These are phyloP conservation scores for Sebastes trivittatus DNA, from an alignment of 2,797 vertebrate species.

Conservation along the genomic window DNA sequence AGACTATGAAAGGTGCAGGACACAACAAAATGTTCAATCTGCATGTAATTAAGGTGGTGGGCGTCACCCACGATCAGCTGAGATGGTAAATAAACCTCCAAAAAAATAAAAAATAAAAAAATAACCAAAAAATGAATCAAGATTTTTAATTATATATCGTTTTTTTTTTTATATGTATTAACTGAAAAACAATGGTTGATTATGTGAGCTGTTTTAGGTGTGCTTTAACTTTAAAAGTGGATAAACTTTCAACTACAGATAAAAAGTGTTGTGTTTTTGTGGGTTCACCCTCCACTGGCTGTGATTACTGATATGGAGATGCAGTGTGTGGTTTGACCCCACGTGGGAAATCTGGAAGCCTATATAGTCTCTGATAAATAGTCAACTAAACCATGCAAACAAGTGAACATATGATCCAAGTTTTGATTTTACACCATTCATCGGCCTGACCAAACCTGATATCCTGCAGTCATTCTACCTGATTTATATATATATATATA, in stretches of 20 bases:
- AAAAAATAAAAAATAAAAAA: neutral
- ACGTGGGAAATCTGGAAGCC: conserved; percentile 10
- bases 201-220: neutral
- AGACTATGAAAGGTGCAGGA: conserved; percentile 44
- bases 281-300: conserved; percentile 28
- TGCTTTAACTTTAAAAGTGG: neutral
- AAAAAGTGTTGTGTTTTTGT: conserved; percentile 5
- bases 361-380: neutral
- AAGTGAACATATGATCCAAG: neutral
- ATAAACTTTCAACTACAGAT: conserved; percentile 7
- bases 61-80: conserved; percentile 29
- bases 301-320: conserved; percentile 55
- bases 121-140: neutral
- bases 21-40: conserved; percentile 42
- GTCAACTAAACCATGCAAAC: neutral
- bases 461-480: neutral
- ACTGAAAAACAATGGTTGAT: neutral
- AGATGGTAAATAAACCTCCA: neutral
- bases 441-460: neutral
- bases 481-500: neutral
- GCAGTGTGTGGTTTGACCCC: conserved; percentile 39
- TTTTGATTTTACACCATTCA: neutral
- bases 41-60: conserved; percentile 60
- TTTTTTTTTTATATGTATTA: neutral
- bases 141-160: neutral